Evolutionary conservation across 2,888 invertebrate species (phyloP), one percentile per base, ranked within the genome.

Genomic region (Auanema sp.): DNA sequence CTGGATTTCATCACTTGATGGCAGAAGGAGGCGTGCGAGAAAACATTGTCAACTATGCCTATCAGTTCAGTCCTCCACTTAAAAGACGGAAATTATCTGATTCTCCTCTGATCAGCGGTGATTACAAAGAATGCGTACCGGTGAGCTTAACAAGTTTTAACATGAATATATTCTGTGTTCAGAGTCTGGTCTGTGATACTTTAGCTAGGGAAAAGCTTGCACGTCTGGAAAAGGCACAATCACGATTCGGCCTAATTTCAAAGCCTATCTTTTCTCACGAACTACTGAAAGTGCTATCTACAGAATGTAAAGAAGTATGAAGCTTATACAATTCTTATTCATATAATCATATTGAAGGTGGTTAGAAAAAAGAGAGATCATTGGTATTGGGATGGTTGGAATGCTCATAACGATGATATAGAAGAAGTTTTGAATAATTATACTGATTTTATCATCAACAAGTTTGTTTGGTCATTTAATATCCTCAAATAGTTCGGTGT

Each of bases 1-100:
- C 42, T 24, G 73, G 73, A 1, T 73, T 73, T 61, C 63, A 73
- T 43, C 64, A 60, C 42, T 58, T 41, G 16, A 71, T 73, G 71
- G 60, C 67, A 1, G 65, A 64, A 23, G 60, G 64, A 11, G 68
- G 65, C 5, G 18, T 42, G n/a, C 42, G 68, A 23, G 23, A 55
- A 4, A 12, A 42, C 8, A 58, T 70, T 12, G 66, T 59, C 24
- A 54, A 61, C n/a, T 56, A 42, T 33, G 33, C 51, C 41, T 63
- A 63, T 23, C 50, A 47, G 58, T 63, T 63, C 54, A 71, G 70
- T 51, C 73, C 73, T 6, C 73, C 73, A 12, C 21, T 70, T 42
- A 73, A 71, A 42, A 47, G 65, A 14, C 50, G 54, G 10, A 73
- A 73, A 24, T n/a, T 65, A 16, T 53, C 59, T 1, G 69, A 66